phyloP scores from a whole-genome alignment of 2,888 invertebrate species.

The Hydrotaea diabolus region DNA sequence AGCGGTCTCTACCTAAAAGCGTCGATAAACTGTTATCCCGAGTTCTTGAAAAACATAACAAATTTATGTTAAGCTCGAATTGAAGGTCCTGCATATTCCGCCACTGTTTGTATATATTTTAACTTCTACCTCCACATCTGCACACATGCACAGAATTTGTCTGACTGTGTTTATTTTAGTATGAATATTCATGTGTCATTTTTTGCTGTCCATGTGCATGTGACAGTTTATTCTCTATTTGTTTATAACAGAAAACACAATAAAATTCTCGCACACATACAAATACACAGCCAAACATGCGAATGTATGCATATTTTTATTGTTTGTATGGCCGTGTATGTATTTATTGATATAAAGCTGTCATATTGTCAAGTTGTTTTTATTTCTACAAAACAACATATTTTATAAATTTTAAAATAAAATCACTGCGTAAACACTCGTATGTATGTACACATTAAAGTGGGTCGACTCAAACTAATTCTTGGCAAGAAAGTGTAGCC shows the following conservation, averaged over 20 bases:
- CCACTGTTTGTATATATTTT: too few species aligned
- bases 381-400: background rate
- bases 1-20: too few species aligned
- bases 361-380: conserved; percentile 42
- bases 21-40: too few species aligned
- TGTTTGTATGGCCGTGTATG: background rate
- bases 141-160: too few species aligned
- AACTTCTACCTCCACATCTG: too few species aligned
- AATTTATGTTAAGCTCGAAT: too few species aligned
- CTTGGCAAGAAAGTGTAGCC: too few species aligned
- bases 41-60: too few species aligned
- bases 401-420: conserved; percentile 1
- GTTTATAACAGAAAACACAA: background rate
- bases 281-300: background rate
- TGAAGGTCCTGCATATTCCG: too few species aligned
- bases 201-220: background rate
- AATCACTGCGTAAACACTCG: background rate
- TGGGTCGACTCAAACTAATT: too few species aligned
- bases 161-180: too few species aligned
- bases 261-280: background rate
- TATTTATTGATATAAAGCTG: conserved; percentile 47
- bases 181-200: background rate
- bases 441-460: too few species aligned
- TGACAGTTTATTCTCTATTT: background rate
- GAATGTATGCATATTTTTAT: background rate